A percentile compares a stretch with the other conserved stretches of the same genome.
Evolutionary conservation across 2,113 vertebrate genomes (phyloP).

Genomic region (Butorides virescens): DNA sequence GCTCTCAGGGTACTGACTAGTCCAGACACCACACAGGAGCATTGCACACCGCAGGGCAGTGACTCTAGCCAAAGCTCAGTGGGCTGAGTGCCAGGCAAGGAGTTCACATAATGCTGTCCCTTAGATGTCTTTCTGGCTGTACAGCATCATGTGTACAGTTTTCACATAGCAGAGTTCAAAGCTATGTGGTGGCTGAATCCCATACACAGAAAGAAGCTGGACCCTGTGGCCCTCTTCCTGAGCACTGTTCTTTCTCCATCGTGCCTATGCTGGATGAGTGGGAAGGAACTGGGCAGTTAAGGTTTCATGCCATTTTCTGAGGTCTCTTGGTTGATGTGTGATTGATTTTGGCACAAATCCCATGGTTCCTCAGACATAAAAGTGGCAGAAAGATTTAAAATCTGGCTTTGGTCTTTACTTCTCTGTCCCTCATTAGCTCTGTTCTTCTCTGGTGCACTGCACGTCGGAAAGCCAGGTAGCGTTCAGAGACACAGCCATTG

Average conservation of each 20-base stretch:
- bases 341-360: background rate
- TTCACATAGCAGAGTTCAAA: background rate
- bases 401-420: background rate
- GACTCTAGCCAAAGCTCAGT: background rate
- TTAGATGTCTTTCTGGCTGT: background rate
- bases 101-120: background rate
- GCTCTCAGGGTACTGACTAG: background rate
- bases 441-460: background rate
- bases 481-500: background rate
- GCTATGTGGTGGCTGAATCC: background rate
- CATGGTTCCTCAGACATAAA: rapidly evolving
- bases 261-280: background rate
- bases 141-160: background rate
- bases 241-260: background rate
- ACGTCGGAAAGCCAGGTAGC: background rate
- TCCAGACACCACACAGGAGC: background rate
- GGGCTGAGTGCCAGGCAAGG: background rate
- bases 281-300: background rate
- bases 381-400: background rate
- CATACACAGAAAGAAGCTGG: background rate
- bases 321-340: background rate
- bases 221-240: background rate
- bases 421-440: background rate
- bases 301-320: background rate
- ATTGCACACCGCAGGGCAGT: background rate